Conservation (phyloP, 2,888 invertebrate genomes). For the Serripes groenlandicus region DNA sequence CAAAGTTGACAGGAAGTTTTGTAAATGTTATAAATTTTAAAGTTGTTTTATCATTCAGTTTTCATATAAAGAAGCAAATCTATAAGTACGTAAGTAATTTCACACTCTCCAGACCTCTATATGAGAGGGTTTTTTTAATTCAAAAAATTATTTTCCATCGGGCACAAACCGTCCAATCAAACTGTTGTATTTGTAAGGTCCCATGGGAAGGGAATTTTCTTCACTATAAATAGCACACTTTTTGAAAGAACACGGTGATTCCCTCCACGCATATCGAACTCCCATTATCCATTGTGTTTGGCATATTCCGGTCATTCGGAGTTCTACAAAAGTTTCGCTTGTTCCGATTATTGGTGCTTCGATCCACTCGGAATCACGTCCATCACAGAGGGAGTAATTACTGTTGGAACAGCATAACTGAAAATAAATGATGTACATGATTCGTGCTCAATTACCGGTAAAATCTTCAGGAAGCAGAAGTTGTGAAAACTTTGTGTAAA, state of each 20-base stretch:
- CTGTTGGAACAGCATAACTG: conserved; percentile 67
- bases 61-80: no score
- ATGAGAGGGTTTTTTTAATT: no score
- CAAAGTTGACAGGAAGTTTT: no score
- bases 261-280: conserved; percentile 74
- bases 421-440: neutral
- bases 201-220: conserved; percentile 70
- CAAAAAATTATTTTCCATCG: no score
- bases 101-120: no score
- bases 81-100: no score
- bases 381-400: conserved; percentile 61
- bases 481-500: neutral
- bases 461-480: neutral
- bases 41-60: no score
- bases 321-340: conserved; percentile 51
- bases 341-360: conserved; percentile 63
- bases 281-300: conserved; percentile 63
- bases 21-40: no score
- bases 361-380: conserved; percentile 66
- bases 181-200: conserved; percentile 64
- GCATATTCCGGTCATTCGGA: conserved; percentile 63
- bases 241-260: conserved; percentile 76
- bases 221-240: conserved; percentile 73
- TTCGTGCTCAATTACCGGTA: neutral
- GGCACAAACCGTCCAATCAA: conserved; percentile 34